Evolutionary conservation across 2,113 vertebrate genomes (phyloP).

Genomic region (Aldabrachelys gigantea): DNA sequence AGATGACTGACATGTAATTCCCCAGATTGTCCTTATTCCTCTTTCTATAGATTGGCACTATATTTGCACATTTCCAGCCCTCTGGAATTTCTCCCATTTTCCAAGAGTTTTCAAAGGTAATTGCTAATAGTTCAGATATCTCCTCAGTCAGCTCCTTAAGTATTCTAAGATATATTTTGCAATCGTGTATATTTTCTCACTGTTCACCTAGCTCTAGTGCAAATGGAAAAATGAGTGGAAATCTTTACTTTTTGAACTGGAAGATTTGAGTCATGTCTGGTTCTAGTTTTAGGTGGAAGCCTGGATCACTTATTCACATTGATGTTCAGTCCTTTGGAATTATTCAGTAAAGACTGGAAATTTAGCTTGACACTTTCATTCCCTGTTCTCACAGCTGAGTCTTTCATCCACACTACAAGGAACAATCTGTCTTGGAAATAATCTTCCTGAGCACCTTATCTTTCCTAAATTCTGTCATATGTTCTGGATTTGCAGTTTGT

Average conservation of each 20-base stretch:
- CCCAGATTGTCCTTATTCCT: too few species aligned
- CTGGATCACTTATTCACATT: background rate
- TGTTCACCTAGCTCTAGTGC: background rate
- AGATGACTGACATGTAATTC: too few species aligned
- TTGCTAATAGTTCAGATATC: too few species aligned
- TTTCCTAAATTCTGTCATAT: background rate
- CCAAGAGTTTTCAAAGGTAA: too few species aligned
- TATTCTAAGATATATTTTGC: background rate
- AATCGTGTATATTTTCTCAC: background rate
- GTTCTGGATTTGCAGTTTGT: background rate
- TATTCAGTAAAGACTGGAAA: background rate
- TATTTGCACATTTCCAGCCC: too few species aligned
- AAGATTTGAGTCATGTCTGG: background rate
- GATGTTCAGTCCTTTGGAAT: background rate
- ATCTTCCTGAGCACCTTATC: background rate
- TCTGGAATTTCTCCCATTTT: too few species aligned
- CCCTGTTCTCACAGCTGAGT: fast-evolving
- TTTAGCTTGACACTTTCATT: background rate
- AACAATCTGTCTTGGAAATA: fast-evolving
- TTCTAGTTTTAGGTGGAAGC: background rate
- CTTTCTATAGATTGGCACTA: too few species aligned
- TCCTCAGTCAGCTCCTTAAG: too few species aligned
- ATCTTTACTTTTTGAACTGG: background rate
- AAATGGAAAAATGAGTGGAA: background rate
- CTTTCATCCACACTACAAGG: background rate